Evolutionary conservation across 2,113 vertebrate genomes (phyloP).

Genomic region (Panthera uncia): DNA sequence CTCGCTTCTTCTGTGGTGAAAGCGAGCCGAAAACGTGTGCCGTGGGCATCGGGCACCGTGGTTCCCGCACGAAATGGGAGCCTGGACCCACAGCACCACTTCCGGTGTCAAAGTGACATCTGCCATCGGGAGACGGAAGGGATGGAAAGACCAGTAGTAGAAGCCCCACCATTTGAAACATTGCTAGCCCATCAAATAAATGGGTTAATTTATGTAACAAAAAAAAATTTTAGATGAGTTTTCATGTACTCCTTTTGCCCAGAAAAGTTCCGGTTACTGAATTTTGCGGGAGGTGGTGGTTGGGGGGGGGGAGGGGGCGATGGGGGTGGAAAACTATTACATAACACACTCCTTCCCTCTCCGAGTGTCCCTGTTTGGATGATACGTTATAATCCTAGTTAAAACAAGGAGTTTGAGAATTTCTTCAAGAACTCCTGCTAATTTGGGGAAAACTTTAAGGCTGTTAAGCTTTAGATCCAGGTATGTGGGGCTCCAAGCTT

Average conservation of each 20-base stretch:
- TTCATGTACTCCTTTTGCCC: neutral
- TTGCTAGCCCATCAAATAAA: neutral
- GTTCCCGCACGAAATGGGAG: neutral
- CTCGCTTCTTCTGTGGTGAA: conserved; percentile 95
- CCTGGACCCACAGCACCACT: neutral
- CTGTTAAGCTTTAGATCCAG: neutral
- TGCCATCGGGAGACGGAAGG: neutral
- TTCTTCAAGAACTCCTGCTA: neutral
- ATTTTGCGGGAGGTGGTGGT: neutral
- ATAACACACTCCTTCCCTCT: neutral
- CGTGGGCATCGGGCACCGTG: neutral
- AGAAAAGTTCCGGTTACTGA: neutral
- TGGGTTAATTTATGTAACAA: neutral
- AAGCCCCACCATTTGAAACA: neutral
- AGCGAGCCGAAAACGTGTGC: too few relatives aligned
- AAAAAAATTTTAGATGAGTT: neutral
- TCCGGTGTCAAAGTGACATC: neutral
- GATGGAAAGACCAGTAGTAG: neutral
- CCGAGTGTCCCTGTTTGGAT: neutral
- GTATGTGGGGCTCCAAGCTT: neutral
- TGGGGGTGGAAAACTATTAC: neutral
- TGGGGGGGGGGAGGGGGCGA: neutral
- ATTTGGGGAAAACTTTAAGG: neutral
- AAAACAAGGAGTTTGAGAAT: neutral
- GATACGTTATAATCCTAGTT: neutral